phyloP scores from a whole-genome alignment of 2,113 vertebrate genomes.

The Clupea harengus region DNA sequence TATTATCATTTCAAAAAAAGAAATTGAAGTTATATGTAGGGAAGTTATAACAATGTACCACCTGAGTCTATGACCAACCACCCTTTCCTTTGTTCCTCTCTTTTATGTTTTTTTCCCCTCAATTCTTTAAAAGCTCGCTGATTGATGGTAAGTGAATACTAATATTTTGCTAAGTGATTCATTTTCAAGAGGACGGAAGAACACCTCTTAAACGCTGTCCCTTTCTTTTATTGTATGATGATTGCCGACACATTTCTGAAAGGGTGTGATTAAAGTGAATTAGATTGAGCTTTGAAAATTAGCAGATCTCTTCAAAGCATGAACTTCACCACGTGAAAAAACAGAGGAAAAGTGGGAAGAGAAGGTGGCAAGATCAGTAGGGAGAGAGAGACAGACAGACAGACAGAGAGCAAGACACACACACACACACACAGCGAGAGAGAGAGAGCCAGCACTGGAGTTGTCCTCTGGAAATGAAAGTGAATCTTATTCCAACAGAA shows the following conservation, averaged over 20 bases:
- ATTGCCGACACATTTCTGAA: slow-evolving; percentile 40
- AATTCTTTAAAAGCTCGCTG: slow-evolving; percentile 25
- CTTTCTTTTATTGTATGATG: slow-evolving; percentile 35
- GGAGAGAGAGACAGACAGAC: slow-evolving; percentile 9
- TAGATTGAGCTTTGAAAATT: slow-evolving; percentile 44
- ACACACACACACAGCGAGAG: background rate
- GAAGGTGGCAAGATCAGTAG: background rate
- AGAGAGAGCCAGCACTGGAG: too few relatives aligned
- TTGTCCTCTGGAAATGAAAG: too few relatives aligned
- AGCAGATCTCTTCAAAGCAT: slow-evolving; percentile 31
- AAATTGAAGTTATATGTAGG: background rate
- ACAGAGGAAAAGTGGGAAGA: background rate
- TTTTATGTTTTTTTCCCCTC: background rate
- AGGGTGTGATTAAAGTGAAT: slow-evolving; percentile 45
- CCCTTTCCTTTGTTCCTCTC: background rate
- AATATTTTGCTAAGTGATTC: slow-evolving; percentile 38
- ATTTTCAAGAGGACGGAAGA: slow-evolving; percentile 35
- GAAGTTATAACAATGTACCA: background rate
- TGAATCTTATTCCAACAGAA: too few relatives aligned
- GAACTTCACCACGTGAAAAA: background rate
- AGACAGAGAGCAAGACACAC: background rate
- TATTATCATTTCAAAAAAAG: background rate
- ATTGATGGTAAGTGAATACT: slow-evolving; percentile 41
- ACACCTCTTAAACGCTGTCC: slow-evolving; percentile 38
- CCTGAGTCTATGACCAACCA: background rate